Evolutionary conservation across 2,888 invertebrate species (phyloP), one percentile per base, ranked within the genome.

Genomic region (Chaitophorus viminalis): DNA sequence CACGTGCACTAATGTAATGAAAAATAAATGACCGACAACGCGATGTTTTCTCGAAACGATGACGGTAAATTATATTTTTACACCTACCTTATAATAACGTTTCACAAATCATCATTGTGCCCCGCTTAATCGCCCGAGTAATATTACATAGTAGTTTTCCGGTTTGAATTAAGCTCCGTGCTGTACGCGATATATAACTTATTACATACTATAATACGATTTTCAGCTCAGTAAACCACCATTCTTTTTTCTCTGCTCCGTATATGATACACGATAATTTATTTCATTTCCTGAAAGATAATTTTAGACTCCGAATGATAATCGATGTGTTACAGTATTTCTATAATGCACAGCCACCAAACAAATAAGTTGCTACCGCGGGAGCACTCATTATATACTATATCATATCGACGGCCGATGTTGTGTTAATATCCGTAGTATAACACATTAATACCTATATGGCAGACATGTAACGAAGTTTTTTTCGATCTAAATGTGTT

Each of bases 31-130:
- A 84, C 65, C n/a, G 68, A 68, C 76, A 36, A 33, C 33, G 9
- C 21, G 29, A 29, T 75, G 25, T 76, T 84, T 75, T 8, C 70
- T 82, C n/a, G 33, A 77, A 77, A 77, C 33, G 14, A 77, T n/a
- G 77, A 1, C 33, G 6, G n/a, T 85, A 68, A 77, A 84, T 77
- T 77, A 77, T 68, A 52, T 77, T 85, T 36, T 77, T 85, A 85
- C 76, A 77, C 46, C 52, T 68, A 82, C 54, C 25, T 74, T 31
- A 46, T 60, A 76, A 76, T 76, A 65, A 46, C 36, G 65, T 84
- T 84, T 65, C 39, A 52, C 76, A 33, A 33, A 77, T 52, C 46
- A 39, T 76, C 84, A 31, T 76, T 0, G 21, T 31, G 83, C 60
- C 29, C 39, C 14, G 74, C 17, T 39, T 76, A 31, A 76, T 84